phyloP scores from a whole-genome alignment of 2,888 invertebrate genomes.

The Colostygia pectinataria region DNA sequence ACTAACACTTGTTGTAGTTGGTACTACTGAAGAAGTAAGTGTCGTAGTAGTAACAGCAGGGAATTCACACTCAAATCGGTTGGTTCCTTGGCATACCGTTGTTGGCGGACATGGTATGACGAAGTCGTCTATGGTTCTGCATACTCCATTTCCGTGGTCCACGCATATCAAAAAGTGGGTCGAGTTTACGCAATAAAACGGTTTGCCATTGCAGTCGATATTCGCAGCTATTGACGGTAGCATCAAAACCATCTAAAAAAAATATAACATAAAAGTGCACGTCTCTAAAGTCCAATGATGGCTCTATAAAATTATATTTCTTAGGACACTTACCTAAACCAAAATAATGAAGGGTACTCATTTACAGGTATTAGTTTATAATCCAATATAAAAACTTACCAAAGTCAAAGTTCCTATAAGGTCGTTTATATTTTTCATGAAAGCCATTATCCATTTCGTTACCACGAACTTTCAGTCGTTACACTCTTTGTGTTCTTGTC shows the following conservation, averaged over 20 bases:
- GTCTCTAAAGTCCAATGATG: not conserved
- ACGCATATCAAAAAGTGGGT: conserved; percentile 79
- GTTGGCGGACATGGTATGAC: conserved; percentile 63
- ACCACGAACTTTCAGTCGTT: conserved; percentile 47
- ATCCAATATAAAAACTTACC: conserved; percentile 48
- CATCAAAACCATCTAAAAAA: conserved; percentile 55
- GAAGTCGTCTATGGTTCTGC: conserved; percentile 66
- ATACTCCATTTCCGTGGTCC: conserved; percentile 67
- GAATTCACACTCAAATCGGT: conserved; percentile 71
- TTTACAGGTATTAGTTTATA: too few species aligned
- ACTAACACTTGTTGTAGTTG: conserved; percentile 17
- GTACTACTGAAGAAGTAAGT: conserved; percentile 19
- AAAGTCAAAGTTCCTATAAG: conserved; percentile 49
- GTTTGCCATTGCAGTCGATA: conserved; percentile 71
- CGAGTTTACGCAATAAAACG: conserved; percentile 72
- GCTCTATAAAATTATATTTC: too few species aligned
- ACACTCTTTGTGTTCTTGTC: conserved; percentile 47
- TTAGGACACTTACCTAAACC: too few species aligned
- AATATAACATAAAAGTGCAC: not conserved
- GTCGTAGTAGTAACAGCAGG: conserved; percentile 28
- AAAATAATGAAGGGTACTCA: too few species aligned
- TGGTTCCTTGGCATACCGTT: conserved; percentile 58
- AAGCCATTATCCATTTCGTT: conserved; percentile 59
- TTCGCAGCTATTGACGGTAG: conserved; percentile 49
- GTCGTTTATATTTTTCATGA: conserved; percentile 50